Evolutionary conservation across 30 jellyfish, hydroid and myxozoan genomes (phyloP).

Genomic region (Sanderia malayensis): DNA sequence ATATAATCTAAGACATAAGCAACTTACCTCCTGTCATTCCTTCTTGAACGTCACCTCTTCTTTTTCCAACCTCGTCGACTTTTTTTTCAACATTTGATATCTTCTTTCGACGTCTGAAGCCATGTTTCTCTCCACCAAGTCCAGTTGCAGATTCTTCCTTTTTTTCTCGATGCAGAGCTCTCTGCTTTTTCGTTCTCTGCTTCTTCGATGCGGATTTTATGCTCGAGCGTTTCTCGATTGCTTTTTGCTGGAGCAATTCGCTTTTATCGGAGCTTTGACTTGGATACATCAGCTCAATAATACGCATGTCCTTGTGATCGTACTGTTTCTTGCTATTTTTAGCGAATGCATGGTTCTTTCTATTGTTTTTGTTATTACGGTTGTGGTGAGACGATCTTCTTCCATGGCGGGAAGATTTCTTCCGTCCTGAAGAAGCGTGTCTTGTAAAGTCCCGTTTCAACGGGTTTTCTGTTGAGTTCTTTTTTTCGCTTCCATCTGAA

Average conservation of each 20-base stretch:
- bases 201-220: no score
- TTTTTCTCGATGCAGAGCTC: neutral
- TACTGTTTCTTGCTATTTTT: slow-evolving; percentile 6
- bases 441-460: neutral
- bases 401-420: neutral
- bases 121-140: slow-evolving; percentile 1
- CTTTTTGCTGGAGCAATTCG: slow-evolving; percentile 26
- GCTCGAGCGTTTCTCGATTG: no score
- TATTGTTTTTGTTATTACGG: neutral
- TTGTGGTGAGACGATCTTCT: neutral
- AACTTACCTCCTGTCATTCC: slow-evolving; percentile 76
- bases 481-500: slow-evolving; percentile 10
- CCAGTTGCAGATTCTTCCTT: neutral
- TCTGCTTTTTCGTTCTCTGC: slow-evolving; percentile 42
- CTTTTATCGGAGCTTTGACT: slow-evolving; percentile 6
- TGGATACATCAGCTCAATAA: slow-evolving; percentile 44
- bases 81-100: slow-evolving; percentile 25
- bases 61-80: slow-evolving; percentile 42
- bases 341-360: neutral
- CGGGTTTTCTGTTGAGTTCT: slow-evolving; percentile 6
- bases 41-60: slow-evolving; percentile 52
- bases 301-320: slow-evolving; percentile 15
- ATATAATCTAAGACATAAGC: no score
- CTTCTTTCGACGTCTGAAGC: neutral
- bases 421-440: neutral